phyloP scores from a whole-genome alignment of 2,888 invertebrate genomes.

The Catonia carolina region DNA sequence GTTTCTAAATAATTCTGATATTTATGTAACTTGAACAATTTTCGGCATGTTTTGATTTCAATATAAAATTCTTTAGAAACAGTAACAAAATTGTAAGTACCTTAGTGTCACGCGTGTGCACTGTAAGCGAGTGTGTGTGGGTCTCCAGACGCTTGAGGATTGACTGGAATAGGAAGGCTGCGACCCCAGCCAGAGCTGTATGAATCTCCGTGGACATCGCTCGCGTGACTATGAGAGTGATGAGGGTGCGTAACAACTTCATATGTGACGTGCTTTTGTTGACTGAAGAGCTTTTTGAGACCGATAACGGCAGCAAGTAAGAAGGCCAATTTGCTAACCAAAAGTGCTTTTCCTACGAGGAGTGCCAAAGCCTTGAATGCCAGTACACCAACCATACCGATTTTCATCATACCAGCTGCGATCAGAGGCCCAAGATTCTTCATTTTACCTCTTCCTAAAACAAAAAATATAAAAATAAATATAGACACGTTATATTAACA shows the following conservation, averaged over 20 bases:
- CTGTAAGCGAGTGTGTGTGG: slow-evolving; percentile 58
- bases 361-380: slow-evolving; percentile 74
- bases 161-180: slow-evolving; percentile 30
- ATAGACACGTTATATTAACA: too few relatives aligned
- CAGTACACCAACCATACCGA: slow-evolving; percentile 70
- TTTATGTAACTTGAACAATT: too few relatives aligned
- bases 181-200: slow-evolving; percentile 56
- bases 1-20: too few relatives aligned
- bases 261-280: slow-evolving; percentile 65
- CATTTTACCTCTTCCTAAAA: slow-evolving; percentile 54
- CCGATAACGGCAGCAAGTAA: slow-evolving; percentile 74
- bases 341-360: slow-evolving; percentile 75
- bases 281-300: slow-evolving; percentile 71
- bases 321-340: slow-evolving; percentile 77
- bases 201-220: slow-evolving; percentile 41
- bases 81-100: too few relatives aligned
- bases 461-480: slow-evolving; percentile 11
- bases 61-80: too few relatives aligned
- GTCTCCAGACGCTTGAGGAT: slow-evolving; percentile 36
- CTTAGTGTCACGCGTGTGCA: slow-evolving; percentile 44
- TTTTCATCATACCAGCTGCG: slow-evolving; percentile 70
- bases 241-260: slow-evolving; percentile 68
- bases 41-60: too few relatives aligned
- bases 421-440: slow-evolving; percentile 67
- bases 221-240: slow-evolving; percentile 46